Evolutionary conservation across 2,797 vertebrate species (phyloP), one percentile per base, ranked within the genome.

Genomic region (Mormyrops attenuatus): DNA sequence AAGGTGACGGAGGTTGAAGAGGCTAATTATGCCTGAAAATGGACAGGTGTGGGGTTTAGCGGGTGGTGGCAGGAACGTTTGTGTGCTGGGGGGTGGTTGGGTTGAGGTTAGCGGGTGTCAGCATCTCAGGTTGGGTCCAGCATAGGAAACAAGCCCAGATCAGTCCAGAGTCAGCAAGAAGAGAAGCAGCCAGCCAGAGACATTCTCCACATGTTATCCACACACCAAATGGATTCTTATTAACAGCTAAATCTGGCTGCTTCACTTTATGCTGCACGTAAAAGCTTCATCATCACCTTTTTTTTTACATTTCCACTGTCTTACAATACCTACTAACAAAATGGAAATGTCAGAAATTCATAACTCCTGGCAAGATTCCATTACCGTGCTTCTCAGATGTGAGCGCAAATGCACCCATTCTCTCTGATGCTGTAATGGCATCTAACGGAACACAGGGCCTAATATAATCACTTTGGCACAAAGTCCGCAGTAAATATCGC

Each of bases 341-440:
- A 89, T 88, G 85, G 73, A 80, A 89, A 87, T 69, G 50, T 77
- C 52, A 82, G 57, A 77, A 89, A 89, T 80, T 80, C 89, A 89
- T 87, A 89, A 89, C 85, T 50, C 38, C 63, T 57, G 89, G 89
- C 49, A 44, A 52, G 85, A 77, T 87, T 88, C 89, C 85, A 88
- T 89, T 87, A 77, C 85, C 9, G 49, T 4, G 38, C 41, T 77
- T 87, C 84, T 57, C 63, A 57, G 20, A 89, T 55, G 53, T 22
- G 20, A 38, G 20, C 20, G 26, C 17, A 66, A 88, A 88, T 34
- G 52, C 69, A 69, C 69, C 15, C 44, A 66, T 82, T 88, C 66
- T 17, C 69, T 47, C 44, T 49, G 20, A 82, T 34, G 34, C 49
- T 44, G 57, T 50, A 80, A 90, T 57, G 53, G 52, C 87, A 88